Evolutionary conservation across 2,113 vertebrate genomes (phyloP), one percentile per base, ranked within the genome.

Genomic region (Dasyornis broadbenti): DNA sequence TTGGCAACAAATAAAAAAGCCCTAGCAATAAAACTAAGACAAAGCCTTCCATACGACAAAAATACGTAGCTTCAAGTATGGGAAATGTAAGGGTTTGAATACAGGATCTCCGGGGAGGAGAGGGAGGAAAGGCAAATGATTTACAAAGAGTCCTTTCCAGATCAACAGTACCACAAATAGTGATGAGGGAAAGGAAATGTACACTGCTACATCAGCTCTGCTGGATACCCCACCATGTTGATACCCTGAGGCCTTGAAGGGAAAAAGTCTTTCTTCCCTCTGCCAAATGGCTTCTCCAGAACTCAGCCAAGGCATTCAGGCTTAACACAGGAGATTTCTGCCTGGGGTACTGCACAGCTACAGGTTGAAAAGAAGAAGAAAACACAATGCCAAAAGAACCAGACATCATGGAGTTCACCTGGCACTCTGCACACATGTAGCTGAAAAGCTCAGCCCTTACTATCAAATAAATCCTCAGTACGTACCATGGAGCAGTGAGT

Each of bases 371-470:
- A 89, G 23, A 52, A 44, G 20, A 24, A n/a, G n/a, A 39, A 47
- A 56, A 27, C 42, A 21, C 82, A 52, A 17, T 23, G 63, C 39
- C 47, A 72, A 33, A 70, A 78, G 61, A 78, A 71, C 15, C 30
- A 68, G 50, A 70, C 33, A 60, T 15, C 0, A 0, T 12, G 14
- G 35, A 73, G 39, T 26, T 84, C 35, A 75, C 19, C 39, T 52
- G 80, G 53, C 68, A 49, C 30, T 6, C 7, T 4, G 47, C 21
- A 75, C 33, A 27, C 7, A 8, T 0, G 4, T 0, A 30, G 53
- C 54, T 70, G 54, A 50, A 59, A 54, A 59, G 42, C 44, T 81
- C 64, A 70, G 83, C 27, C 31, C 82, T 61, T 10, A 0, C 28
- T 22, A 7, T 26, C 33, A 86, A 35, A 31, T 3, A 24, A 79